Evolutionary conservation across 2,888 invertebrate species (phyloP).

Genomic region (Thumatha senex): DNA sequence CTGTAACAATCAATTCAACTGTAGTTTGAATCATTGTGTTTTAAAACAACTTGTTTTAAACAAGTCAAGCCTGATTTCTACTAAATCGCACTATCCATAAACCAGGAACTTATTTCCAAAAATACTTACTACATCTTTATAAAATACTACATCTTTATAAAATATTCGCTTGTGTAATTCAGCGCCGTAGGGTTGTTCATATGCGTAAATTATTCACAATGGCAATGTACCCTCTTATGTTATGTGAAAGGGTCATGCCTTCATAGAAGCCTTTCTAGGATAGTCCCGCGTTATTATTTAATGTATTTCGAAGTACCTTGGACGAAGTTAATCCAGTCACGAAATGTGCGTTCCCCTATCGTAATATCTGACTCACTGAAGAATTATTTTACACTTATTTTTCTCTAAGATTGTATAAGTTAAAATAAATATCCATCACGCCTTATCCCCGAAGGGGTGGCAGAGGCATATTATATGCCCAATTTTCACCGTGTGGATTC

Average conservation of each 20-base stretch:
- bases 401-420: not conserved
- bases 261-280: slow-evolving; percentile 4
- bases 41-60: too few species aligned
- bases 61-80: too few species aligned
- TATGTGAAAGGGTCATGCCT: slow-evolving; percentile 18
- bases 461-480: too few species aligned
- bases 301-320: not conserved
- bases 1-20: too few species aligned
- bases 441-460: too few species aligned
- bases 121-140: too few species aligned
- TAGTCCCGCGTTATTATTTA: not conserved
- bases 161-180: slow-evolving; percentile 29
- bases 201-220: slow-evolving; percentile 29
- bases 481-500: too few species aligned
- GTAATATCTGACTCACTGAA: not conserved
- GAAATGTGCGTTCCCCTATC: not conserved
- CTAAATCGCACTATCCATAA: too few species aligned
- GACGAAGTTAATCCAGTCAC: not conserved
- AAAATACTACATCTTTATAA: too few species aligned
- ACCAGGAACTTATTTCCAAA: too few species aligned
- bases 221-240: slow-evolving; percentile 22
- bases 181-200: slow-evolving; percentile 16
- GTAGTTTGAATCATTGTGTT: too few species aligned
- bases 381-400: not conserved
- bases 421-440: too few species aligned